phyloP scores from a whole-genome alignment of 1,140 invertebrate genomes.

The Ooceraea biroi region DNA sequence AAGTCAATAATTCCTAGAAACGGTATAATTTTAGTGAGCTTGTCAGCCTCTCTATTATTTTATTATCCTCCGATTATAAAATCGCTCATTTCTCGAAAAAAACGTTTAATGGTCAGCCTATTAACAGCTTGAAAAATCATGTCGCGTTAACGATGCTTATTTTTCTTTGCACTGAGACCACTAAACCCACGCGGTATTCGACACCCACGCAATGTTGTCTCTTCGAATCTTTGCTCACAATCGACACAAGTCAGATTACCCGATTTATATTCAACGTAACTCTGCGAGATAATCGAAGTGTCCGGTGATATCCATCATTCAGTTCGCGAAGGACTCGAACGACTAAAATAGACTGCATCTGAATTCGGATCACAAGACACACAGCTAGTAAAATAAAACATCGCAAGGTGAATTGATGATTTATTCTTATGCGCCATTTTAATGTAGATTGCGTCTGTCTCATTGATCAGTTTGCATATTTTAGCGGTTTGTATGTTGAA shows the following conservation, averaged over 20 bases:
- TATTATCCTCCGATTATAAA: not conserved
- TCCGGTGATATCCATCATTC: not conserved
- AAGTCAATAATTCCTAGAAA: not conserved
- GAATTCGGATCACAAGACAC: not conserved
- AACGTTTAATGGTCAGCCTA: not conserved
- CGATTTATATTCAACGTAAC: constrained; percentile 9
- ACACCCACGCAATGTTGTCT: not conserved
- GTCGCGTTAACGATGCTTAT: not conserved
- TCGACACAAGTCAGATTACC: constrained; percentile 17
- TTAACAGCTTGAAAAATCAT: constrained; percentile 17
- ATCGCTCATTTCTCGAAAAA: not conserved
- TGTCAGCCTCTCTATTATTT: not conserved
- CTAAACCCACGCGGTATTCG: not conserved
- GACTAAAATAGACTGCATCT: not conserved
- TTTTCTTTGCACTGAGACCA: constrained; percentile 1
- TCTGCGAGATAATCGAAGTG: not conserved
- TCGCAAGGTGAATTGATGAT: not conserved
- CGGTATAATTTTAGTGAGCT: not conserved
- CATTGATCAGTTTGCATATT: not conserved
- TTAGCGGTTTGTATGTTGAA: not conserved
- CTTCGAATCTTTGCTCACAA: not conserved
- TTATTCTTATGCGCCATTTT: not conserved
- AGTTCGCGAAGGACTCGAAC: not conserved
- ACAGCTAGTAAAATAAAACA: not conserved
- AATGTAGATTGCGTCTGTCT: not conserved